These are phyloP conservation scores for Aphidoletes aphidimyza DNA, from an alignment of 2,888 invertebrate species.

Conservation along the genomic window DNA sequence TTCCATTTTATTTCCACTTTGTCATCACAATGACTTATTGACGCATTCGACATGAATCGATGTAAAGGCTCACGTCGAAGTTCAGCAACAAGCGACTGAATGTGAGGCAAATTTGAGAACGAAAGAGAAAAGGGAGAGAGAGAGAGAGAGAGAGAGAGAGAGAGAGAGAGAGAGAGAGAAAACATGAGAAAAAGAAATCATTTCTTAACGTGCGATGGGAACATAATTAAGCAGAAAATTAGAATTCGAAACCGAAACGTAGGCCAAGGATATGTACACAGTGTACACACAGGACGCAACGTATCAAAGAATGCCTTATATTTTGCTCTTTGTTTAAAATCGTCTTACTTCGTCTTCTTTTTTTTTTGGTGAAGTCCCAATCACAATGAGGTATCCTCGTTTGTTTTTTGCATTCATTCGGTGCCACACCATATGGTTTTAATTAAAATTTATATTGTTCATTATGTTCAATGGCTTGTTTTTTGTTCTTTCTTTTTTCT, in stretches of 20 bases:
- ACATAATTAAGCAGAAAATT: slow-evolving; percentile 51
- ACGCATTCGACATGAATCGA: slow-evolving; percentile 5
- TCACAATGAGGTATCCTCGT: slow-evolving; percentile 46
- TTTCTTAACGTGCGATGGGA: slow-evolving; percentile 5
- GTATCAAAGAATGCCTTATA: slow-evolving; percentile 27
- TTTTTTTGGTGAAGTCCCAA: slow-evolving; percentile 14
- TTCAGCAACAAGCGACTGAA: background rate
- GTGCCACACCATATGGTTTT: slow-evolving; percentile 53
- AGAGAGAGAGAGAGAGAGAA: no score
- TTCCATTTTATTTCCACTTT: background rate
- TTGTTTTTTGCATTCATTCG: slow-evolving; percentile 44
- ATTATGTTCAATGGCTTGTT: slow-evolving; percentile 24
- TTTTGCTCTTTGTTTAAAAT: background rate
- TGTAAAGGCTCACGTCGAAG: background rate
- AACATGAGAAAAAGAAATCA: background rate
- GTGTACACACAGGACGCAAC: slow-evolving; percentile 15
- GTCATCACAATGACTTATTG: slow-evolving; percentile 19
- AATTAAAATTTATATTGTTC: slow-evolving; percentile 53
- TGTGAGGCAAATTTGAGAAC: background rate
- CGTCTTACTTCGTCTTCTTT: no score
- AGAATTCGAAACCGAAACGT: slow-evolving; percentile 4
- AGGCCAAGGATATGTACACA: background rate
- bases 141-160: no score
- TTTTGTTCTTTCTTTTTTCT: background rate
- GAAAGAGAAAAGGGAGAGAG: no score